Evolutionary conservation across 2,113 vertebrate species (phyloP), one percentile per base, ranked within the genome.

Genomic region (Sapayoa aenigma): DNA sequence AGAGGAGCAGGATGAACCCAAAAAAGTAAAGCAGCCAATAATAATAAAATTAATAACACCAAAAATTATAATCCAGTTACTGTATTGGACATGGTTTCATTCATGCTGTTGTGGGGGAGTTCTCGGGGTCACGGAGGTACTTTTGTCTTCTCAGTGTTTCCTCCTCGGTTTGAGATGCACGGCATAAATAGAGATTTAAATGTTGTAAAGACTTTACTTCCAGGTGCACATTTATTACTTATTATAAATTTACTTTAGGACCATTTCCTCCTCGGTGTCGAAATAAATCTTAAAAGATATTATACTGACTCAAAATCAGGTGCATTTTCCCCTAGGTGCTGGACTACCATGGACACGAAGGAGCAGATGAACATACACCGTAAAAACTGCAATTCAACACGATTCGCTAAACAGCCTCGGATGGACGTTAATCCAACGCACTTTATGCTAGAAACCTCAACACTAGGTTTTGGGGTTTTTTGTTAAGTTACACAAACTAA

Each of bases 41-140:
- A 92, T 84, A 95, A 83, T 76, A 95, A 97, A 95, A 96, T 81
- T 94, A 97, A 60, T 90, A 95, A 93, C 85, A 95, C 84, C 77
- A 91, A 95, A 89, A 96, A 83, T 97, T 98, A 98, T 95, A 98
- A 98, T 97, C 97, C 98, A 97, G 98, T 98, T 97, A 97, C 87
- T 95, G 96, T 95, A 95, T 93, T 81, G 84, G 97, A 76, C 97
- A 98, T 52, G 89, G 96, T 98, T 96, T 96, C 98, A 98, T 98
- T 98, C 96, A 98, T 97, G 96, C 96, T 97, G 96, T 75, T 49
- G 95, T 89, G 96, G 96, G 97, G 97, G 95, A 94, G 95, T 98
- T 97, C 97, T 96, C 89, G 44, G 87, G 96, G 95, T 97, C 94
- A 97, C 72, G 94, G 97, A 98, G 93, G 96, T 97, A 95, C 96